A percentile compares a stretch with the other conserved stretches of the same genome.
Evolutionary conservation across 2,888 invertebrate genomes (phyloP).

Genomic region (Drosophila neonasuta): DNA sequence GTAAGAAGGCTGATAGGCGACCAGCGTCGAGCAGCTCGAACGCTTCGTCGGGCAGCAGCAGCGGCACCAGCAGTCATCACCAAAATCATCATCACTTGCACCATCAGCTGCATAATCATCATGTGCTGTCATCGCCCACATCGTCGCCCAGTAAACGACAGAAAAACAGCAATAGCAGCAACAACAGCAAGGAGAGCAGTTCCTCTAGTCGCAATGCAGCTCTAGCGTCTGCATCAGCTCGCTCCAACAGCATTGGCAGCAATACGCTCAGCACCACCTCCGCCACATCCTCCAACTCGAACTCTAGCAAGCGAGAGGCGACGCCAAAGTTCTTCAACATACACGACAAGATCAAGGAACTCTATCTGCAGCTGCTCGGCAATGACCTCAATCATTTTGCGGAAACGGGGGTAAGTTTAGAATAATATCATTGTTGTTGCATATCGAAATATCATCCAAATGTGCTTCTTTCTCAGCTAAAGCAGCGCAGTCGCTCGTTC

Average conservation of each 20-base stretch:
- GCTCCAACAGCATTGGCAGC: conserved; percentile 36
- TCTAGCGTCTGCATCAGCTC: conserved; percentile 59
- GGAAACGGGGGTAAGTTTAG: conserved; percentile 79
- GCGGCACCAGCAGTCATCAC: conserved; percentile 29
- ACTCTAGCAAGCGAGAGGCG: conserved; percentile 44
- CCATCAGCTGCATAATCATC: conserved; percentile 62
- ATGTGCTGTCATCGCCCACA: conserved; percentile 70
- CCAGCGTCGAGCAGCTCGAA: conserved; percentile 49
- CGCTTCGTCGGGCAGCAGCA: conserved; percentile 38
- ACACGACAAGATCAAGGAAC: conserved; percentile 81
- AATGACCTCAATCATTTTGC: conserved; percentile 80
- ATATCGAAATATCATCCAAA: background rate
- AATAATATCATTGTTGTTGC: background rate
- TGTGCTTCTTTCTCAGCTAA: conserved; percentile 67
- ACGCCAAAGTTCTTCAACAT: conserved; percentile 79
- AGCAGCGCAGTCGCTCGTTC: conserved; percentile 84
- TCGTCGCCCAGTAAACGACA: conserved; percentile 80
- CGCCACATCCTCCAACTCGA: conserved; percentile 40
- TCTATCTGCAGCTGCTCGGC: conserved; percentile 80
- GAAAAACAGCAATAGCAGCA: conserved; percentile 60
- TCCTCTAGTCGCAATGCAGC: conserved; percentile 71
- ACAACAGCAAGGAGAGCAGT: conserved; percentile 58
- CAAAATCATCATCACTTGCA: conserved; percentile 59
- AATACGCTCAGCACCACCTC: conserved; percentile 20
- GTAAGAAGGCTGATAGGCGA: conserved; percentile 61